phyloP scores from a whole-genome alignment of 1,140 invertebrate species.

The Dryas iulia region DNA sequence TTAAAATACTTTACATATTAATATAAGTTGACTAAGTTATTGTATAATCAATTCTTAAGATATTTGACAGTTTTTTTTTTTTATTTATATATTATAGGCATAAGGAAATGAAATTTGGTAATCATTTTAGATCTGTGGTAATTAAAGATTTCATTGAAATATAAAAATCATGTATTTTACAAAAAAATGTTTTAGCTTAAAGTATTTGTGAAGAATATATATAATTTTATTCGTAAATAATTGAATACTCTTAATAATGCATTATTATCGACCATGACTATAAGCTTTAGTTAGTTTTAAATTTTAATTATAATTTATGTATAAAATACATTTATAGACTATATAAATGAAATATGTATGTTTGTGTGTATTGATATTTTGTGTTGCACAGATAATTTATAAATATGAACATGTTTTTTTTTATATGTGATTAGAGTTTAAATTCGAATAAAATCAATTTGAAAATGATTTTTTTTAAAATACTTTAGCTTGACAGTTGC shows the following conservation, averaged over 20 bases:
- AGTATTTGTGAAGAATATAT: background rate
- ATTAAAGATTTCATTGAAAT: background rate
- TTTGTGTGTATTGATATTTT: background rate
- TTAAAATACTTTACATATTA: no score
- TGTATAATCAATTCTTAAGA: background rate
- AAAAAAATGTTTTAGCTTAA: background rate
- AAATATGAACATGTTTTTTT: background rate
- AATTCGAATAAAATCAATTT: no score
- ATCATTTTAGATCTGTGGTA: background rate
- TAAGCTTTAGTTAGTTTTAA: slow-evolving; percentile 61
- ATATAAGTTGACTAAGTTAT: background rate
- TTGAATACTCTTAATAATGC: background rate
- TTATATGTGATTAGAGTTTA: background rate
- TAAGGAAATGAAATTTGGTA: background rate
- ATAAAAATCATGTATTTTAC: background rate
- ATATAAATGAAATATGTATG: background rate
- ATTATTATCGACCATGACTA: slow-evolving; percentile 43
- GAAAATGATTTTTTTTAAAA: no score
- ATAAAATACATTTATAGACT: slow-evolving; percentile 9
- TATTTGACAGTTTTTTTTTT: background rate
- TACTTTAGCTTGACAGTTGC: no score
- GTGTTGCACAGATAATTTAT: background rate
- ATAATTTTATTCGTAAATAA: background rate
- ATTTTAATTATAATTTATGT: slow-evolving; percentile 33
- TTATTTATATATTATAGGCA: background rate